Percentiles rank a stretch among this genome's conserved stretches.
phyloP scores from a whole-genome alignment of 2,797 vertebrate species.

The Aselliscus stoliczkanus region DNA sequence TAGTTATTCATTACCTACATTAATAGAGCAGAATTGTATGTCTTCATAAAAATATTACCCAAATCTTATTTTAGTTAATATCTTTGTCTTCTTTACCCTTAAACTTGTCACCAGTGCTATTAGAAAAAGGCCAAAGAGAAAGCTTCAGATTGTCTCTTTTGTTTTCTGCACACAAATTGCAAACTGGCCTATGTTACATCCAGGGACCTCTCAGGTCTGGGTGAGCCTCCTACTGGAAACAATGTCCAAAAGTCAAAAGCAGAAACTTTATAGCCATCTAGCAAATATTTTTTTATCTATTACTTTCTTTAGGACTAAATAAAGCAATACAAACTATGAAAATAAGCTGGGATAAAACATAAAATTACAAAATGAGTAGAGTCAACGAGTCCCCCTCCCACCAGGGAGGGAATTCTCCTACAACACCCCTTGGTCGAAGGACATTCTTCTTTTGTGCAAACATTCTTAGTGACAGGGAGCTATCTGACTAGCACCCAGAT shows the following conservation, averaged over 20 bases:
- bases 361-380: background rate
- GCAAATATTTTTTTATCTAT: background rate
- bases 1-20: background rate
- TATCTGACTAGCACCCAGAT: background rate
- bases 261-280: background rate
- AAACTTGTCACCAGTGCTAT: background rate
- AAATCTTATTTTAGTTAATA: background rate
- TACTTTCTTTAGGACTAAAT: background rate
- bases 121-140: background rate
- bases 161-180: too few relatives aligned
- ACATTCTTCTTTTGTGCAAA: background rate
- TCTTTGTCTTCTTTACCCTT: background rate
- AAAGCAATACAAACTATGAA: slow-evolving; percentile 2
- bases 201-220: background rate
- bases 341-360: background rate
- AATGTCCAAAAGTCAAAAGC: background rate
- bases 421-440: background rate
- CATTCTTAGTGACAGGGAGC: background rate
- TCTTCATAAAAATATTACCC: slow-evolving; percentile 13
- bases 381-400: background rate
- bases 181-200: background rate
- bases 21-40: background rate
- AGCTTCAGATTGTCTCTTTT: background rate
- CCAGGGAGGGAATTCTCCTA: background rate
- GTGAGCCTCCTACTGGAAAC: background rate